phyloP scores from a whole-genome alignment of 2,113 vertebrate genomes.

The Campylomormyrus numenius region DNA sequence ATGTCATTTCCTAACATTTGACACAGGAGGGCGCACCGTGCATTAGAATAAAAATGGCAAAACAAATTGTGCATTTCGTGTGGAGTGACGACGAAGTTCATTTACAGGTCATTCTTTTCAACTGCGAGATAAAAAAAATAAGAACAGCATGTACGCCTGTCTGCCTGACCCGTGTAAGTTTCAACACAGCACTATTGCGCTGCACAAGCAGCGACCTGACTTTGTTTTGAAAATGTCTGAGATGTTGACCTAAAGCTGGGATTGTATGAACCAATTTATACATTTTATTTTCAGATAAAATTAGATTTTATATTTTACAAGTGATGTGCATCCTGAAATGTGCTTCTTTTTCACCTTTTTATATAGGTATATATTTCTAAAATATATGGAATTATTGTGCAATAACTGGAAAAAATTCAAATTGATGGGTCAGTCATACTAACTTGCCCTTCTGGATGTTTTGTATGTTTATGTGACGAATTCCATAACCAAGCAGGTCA shows the following conservation, averaged over 20 bases:
- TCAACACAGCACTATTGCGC: neutral
- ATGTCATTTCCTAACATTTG: neutral
- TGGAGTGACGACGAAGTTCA: slow-evolving; percentile 18
- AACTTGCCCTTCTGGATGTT: neutral
- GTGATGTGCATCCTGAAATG: neutral
- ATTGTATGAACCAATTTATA: neutral
- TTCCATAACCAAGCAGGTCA: neutral
- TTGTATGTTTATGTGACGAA: neutral
- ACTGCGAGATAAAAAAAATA: slow-evolving; percentile 6
- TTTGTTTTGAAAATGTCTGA: neutral
- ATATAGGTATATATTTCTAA: neutral
- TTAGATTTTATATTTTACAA: neutral
- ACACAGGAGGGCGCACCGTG: neutral
- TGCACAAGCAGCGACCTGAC: neutral
- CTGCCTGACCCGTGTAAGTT: neutral
- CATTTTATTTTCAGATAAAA: neutral
- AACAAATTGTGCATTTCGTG: neutral
- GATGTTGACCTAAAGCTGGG: neutral
- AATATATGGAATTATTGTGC: neutral
- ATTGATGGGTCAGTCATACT: neutral
- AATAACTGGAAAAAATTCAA: neutral
- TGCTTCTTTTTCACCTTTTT: neutral
- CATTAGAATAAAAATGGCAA: neutral
- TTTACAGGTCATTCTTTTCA: slow-evolving; percentile 16
- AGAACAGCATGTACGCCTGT: neutral